Base-by-base conservation (phyloP, 2,888 invertebrate genomes). In the Ceratothoa steindachneri region DNA sequence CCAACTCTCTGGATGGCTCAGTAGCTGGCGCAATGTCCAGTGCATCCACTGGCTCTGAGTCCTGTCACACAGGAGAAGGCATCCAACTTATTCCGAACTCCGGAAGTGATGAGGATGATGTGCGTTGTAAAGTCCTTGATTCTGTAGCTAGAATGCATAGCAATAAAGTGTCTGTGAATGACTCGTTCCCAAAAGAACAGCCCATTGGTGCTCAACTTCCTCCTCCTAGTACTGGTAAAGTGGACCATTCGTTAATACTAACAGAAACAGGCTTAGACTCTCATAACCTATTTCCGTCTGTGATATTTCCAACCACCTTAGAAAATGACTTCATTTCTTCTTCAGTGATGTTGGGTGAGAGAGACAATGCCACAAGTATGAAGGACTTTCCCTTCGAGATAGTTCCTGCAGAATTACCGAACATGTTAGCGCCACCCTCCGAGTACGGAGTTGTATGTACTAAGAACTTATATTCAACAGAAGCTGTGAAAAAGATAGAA, bases 401-500 rank as follows among this genome's bases (percentile, higher is more conserved):
- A 52, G 53, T 19, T 2, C 60, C 70, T 51, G 53, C 60, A 9
- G 41, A 41, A 41, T 5, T 41, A 41, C 41, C 15, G 15, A 5
- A 41, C 5, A 9, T 41, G 15, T 9, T 41, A 9, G 5, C 41
- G 15, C 41, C 60, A 60, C 12, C 12, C 12, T 60, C 24, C 12
- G 24, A 24, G 12, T 22, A 60, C 12, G 27, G 24, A 24, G 19
- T 22, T 12, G 12, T 24, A 1, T 24, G n/a, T 22, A 60, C 19
- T 12, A 60, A 24, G 22, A 60, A 24, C 3, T 12, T 12, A 12
- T 60, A 60, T 24, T n/a, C 60, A 24, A 15, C 27, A 24, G 60
- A 60, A 24, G 27, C 3, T 60, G 12, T n/a, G 24, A 60, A 60
- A 22, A 7, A 80, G 82, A 81, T 87, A 55, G 84, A 87, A 30